Evolutionary conservation across 2,797 vertebrate species (phyloP).

Genomic region (Selene dorsalis): DNA sequence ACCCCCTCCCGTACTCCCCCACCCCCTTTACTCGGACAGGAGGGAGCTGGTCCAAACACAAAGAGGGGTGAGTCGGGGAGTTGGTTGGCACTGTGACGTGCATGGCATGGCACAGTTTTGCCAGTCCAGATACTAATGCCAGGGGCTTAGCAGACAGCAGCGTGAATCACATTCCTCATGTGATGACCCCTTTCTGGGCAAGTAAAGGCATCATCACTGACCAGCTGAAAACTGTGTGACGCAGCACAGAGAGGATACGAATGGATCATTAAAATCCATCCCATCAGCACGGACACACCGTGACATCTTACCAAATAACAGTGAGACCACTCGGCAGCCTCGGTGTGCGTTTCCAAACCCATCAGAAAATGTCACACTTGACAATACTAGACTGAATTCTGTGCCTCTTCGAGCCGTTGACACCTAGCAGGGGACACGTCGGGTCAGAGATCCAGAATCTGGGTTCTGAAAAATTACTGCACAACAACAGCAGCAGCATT

Average conservation of each 20-base stretch:
- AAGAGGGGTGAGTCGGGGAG: background rate
- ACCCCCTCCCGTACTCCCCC: too few species aligned
- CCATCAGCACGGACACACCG: background rate
- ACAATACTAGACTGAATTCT: background rate
- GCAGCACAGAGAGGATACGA: conserved; percentile 17
- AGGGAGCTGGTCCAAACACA: background rate
- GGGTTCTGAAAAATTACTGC: background rate
- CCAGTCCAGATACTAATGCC: conserved; percentile 48
- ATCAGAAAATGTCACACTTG: background rate
- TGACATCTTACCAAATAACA: conserved; percentile 24
- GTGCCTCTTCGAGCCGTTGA: conserved; percentile 1
- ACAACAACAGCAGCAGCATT: background rate
- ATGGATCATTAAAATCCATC: conserved; percentile 46
- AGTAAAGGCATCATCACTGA: conserved; percentile 53
- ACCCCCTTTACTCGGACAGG: background rate
- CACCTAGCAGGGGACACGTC: background rate
- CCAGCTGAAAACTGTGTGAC: conserved; percentile 48
- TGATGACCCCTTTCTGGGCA: conserved; percentile 44
- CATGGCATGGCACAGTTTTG: conserved; percentile 15
- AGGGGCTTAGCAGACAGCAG: conserved; percentile 48
- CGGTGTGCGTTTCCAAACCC: background rate
- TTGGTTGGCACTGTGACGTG: conserved; percentile 2
- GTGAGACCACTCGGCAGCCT: background rate
- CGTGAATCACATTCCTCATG: conserved; percentile 49
- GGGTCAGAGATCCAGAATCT: background rate